Percentiles rank a stretch among this genome's conserved stretches.
phyloP scores from a whole-genome alignment of 2,888 invertebrate species.

The Lycaena phlaeas region DNA sequence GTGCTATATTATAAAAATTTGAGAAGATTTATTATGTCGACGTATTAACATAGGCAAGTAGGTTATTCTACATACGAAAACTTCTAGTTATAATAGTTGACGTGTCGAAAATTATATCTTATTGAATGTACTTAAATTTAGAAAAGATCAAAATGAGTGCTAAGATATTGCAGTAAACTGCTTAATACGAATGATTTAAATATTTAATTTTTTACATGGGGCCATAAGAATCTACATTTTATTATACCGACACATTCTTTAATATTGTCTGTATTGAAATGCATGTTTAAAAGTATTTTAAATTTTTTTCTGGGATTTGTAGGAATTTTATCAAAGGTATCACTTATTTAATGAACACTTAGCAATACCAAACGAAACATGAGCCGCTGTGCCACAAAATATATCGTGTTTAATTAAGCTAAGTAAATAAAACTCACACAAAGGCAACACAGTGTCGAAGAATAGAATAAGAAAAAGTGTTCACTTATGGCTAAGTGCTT shows the following conservation, averaged over 20 bases:
- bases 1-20: conserved; percentile 51
- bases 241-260: conserved; percentile 24
- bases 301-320: conserved; percentile 5
- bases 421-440: neutral
- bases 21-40: conserved; percentile 61
- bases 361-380: neutral
- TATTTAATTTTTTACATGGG: conserved; percentile 52
- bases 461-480: too few species aligned
- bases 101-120: conserved; percentile 29
- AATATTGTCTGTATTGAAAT: conserved; percentile 16
- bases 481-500: too few species aligned
- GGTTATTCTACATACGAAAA: conserved; percentile 42
- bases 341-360: neutral
- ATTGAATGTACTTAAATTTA: conserved; percentile 53
- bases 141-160: conserved; percentile 23
- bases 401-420: neutral
- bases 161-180: conserved; percentile 34
- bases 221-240: conserved; percentile 43
- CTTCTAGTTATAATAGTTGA: conserved; percentile 18
- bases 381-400: neutral
- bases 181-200: conserved; percentile 37
- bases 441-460: too few species aligned
- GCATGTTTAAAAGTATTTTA: conserved; percentile 4
- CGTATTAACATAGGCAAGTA: conserved; percentile 51
- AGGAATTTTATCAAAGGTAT: conserved; percentile 1